Percentiles rank a stretch among this genome's conserved stretches.
Evolutionary conservation across 2,113 vertebrate genomes (phyloP).

Genomic region (Variabilichromis moorii): DNA sequence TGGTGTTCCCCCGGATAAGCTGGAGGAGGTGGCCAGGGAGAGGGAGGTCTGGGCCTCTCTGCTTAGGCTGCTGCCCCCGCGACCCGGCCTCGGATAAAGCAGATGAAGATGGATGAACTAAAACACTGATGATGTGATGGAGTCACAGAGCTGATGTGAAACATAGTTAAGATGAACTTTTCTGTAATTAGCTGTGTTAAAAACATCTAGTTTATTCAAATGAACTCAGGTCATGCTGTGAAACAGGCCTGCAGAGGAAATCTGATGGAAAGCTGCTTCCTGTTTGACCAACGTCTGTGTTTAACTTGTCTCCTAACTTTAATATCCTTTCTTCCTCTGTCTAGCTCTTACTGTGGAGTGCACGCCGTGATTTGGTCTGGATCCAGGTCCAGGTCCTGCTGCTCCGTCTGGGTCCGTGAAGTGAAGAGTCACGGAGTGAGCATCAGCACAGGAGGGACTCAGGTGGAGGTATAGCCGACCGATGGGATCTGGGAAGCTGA

Average conservation of each 20-base stretch:
- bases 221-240: not conserved
- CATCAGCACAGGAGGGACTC: not conserved
- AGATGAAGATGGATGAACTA: not conserved
- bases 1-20: too few species aligned
- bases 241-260: not conserved
- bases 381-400: constrained; percentile 33
- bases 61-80: too few species aligned
- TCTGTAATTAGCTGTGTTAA: not conserved
- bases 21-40: too few species aligned
- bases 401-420: constrained; percentile 22
- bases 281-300: not conserved
- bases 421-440: constrained; percentile 2
- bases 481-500: constrained; percentile 73
- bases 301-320: not conserved
- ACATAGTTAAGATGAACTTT: not conserved
- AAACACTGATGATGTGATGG: not conserved
- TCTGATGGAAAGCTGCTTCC: not conserved
- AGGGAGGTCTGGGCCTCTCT: too few species aligned
- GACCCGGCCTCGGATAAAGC: too few species aligned
- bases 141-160: not conserved
- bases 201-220: not conserved
- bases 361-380: constrained; percentile 40
- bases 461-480: constrained; percentile 44
- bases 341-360: constrained; percentile 53
- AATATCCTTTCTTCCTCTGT: not conserved